These are phyloP conservation scores for Schizotus pectinicornis DNA, from an alignment of 2,888 invertebrate species.

Conservation along the genomic window DNA sequence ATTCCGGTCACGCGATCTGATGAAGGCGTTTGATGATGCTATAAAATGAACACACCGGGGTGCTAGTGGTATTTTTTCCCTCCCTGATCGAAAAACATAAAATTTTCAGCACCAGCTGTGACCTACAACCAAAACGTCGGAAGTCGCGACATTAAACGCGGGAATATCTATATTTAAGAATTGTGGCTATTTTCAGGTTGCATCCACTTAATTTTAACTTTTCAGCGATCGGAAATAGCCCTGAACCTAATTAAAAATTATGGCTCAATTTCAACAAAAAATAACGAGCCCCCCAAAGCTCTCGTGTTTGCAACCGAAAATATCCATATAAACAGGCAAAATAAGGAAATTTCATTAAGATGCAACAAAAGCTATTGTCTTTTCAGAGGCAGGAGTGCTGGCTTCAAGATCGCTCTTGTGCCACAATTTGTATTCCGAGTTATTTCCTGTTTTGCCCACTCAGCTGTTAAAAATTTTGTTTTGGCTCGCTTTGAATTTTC, in stretches of 20 bases:
- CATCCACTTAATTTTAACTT: neutral
- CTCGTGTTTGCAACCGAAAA: neutral
- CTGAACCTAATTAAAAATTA: slow-evolving; percentile 11
- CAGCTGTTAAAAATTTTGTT: slow-evolving; percentile 35
- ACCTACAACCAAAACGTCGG: neutral
- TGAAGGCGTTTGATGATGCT: slow-evolving; percentile 41
- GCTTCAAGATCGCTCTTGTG: slow-evolving; percentile 28
- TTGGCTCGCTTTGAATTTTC: slow-evolving; percentile 29
- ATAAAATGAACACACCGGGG: slow-evolving; percentile 33
- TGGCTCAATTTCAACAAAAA: neutral
- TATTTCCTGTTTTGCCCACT: slow-evolving; percentile 34
- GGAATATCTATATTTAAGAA: slow-evolving; percentile 7
- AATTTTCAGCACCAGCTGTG: slow-evolving; percentile 19
- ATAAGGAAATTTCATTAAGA: slow-evolving; percentile 28
- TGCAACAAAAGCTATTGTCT: slow-evolving; percentile 29
- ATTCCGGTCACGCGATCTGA: slow-evolving; percentile 39
- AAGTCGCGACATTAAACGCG: neutral
- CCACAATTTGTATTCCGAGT: slow-evolving; percentile 34
- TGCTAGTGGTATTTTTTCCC: slow-evolving; percentile 10
- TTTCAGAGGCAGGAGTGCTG: slow-evolving; percentile 9
- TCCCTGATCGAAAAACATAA: slow-evolving; percentile 12
- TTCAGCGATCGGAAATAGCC: neutral
- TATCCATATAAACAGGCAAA: slow-evolving; percentile 19
- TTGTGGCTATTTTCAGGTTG: neutral
- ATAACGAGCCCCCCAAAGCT: neutral